Evolutionary conservation across 35 echinoderm and acorn worm genomes (phyloP), one percentile per base, ranked within the genome.

Genomic region (Chiridota heheva): DNA sequence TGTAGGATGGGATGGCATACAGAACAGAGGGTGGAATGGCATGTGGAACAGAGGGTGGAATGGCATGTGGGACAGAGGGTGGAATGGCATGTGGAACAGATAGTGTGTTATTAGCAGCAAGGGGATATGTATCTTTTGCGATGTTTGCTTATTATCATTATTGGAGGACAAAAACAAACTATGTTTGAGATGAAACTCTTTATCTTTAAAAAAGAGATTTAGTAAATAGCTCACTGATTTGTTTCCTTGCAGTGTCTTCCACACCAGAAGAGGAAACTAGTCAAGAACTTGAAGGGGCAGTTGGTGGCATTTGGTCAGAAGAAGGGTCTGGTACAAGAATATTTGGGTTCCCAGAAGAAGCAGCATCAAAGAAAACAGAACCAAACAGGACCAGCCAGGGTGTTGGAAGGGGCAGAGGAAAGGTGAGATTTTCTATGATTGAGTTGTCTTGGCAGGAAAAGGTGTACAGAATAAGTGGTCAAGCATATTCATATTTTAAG

Each of bases 291-390:
- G 35, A 45, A 35, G 58, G 33, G 2, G 51, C 48, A 47, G 80
- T 42, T 20, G 49, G 40, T 29, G 66, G 72, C 27, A 36, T 96
- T 8, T 96, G 93, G 93, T 86, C 83, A 36, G 18, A 84, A 31
- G 71, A 77, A 39, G 93, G 93, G 4, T 81, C 93, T 18, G 93
- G 77, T 0, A 77, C 88, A 16, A 81, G 87, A 42, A 77, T 96
- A 86, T 96, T 96, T 87, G 93, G 93, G 3, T 27, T 61, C 5
- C 46, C 46, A 26, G 33, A 41, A 48, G 53, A 36, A 70, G 35
- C 30, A 85, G 24, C 40, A 51, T 36, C 39, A 33, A 81, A 68
- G 44, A 81, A 89, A 27, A 88, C 85, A 44, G 59, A 82, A 69
- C 77, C 86, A 58, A 86, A 96, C 60, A 90, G 87, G 79, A 90